Evolutionary conservation across 2,888 invertebrate species (phyloP), one percentile per base, ranked within the genome.

Genomic region (Hololepta plana): DNA sequence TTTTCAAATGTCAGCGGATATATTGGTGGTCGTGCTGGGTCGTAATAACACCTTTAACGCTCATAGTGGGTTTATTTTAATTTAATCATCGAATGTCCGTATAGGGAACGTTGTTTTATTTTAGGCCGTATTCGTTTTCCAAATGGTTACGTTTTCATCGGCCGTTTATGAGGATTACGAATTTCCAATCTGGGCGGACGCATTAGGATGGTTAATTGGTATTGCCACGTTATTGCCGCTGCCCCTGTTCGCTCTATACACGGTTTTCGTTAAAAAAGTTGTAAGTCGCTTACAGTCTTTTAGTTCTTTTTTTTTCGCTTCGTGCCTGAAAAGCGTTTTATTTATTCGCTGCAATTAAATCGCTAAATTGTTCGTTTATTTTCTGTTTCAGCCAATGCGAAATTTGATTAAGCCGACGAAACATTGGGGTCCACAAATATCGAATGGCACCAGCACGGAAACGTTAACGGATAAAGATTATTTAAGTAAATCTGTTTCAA

Each of bases 1-100:
- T 73, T 16, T 62, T 67, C 32, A 61, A 56, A 29, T 48, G 64
- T 2, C 55, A 67, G 4, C 52, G 57, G 17, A 55, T 55, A 33
- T 74, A 75, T 42, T 85, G 85, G 85, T 70, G 65, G 52, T 41
- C 62, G 11, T 64, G 67, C 21, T 85, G 81, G 81, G 64, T 65
- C 12, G 57, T 71, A 28, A 48, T 76, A 2, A 68, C 76, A 8
- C 85, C 85, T 2, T 20, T 67, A 9, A 62, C 68, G 14, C 65
- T 79, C 32, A 19, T 77, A 45, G 82, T 84, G 57, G 67, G 71
- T 65, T 38, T 12, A 20, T 3, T n/a, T n/a, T n/a, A n/a, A n/a
- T 17, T 7, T 17, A 17, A 31, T 14, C 10, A 27, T 17, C n/a
- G 6, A 17, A 17, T 6, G 17, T n/a, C 6, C 17, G n/a, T 17